Evolutionary conservation across 2,797 vertebrate genomes (phyloP).

Genomic region (Protosalanx chinensis): DNA sequence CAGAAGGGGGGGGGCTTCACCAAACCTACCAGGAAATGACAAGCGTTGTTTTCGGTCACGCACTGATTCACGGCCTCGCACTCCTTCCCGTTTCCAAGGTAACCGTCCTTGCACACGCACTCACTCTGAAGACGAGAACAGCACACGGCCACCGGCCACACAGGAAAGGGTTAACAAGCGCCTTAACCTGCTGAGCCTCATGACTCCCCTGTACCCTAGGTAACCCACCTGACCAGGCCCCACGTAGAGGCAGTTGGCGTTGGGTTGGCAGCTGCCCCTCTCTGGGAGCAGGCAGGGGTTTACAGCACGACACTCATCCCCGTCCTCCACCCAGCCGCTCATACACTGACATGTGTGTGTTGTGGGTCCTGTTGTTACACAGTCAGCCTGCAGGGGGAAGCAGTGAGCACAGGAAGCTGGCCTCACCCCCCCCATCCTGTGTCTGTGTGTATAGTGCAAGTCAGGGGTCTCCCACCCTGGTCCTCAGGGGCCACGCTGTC

Average conservation of each 20-base stretch:
- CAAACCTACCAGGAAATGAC: slow-evolving; percentile 83
- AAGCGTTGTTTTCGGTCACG: slow-evolving; percentile 72
- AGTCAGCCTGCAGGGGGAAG: slow-evolving; percentile 78
- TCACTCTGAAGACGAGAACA: slow-evolving; percentile 71
- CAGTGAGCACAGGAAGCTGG: background rate
- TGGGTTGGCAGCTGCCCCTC: slow-evolving; percentile 76
- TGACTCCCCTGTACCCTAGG: background rate
- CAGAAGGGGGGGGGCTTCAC: too few species aligned
- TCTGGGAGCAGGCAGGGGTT: slow-evolving; percentile 79
- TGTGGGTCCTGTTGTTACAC: slow-evolving; percentile 69
- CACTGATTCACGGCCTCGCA: slow-evolving; percentile 83
- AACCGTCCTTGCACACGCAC: slow-evolving; percentile 85
- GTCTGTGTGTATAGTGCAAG: background rate
- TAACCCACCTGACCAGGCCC: slow-evolving; percentile 87
- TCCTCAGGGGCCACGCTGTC: too few species aligned
- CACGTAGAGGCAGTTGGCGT: slow-evolving; percentile 83
- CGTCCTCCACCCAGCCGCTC: slow-evolving; percentile 81
- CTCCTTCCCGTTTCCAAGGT: slow-evolving; percentile 79
- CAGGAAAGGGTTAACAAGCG: background rate
- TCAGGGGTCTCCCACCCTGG: too few species aligned
- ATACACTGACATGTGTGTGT: slow-evolving; percentile 79
- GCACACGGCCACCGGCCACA: background rate
- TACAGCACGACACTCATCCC: slow-evolving; percentile 81
- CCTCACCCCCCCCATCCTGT: background rate
- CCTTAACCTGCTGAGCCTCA: background rate